Evolutionary conservation across 2,888 invertebrate species (phyloP).

Genomic region (Agonopterix alstromeriana): DNA sequence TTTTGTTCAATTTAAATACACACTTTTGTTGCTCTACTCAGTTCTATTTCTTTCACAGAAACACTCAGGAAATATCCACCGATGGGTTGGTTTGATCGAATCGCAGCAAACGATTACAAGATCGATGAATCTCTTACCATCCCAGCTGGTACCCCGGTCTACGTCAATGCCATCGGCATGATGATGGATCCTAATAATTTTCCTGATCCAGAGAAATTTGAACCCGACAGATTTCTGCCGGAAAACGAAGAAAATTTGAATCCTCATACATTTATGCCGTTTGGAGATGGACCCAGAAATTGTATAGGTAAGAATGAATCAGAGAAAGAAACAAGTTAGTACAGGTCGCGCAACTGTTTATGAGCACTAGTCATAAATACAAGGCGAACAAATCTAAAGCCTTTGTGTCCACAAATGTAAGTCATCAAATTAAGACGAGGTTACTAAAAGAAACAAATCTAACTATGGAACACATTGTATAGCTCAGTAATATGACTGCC

Average conservation of each 20-base stretch:
- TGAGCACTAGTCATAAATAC: too few relatives aligned
- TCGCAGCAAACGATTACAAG: slow-evolving; percentile 26
- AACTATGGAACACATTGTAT: too few relatives aligned
- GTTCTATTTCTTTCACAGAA: slow-evolving; percentile 23
- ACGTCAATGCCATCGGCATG: slow-evolving; percentile 30
- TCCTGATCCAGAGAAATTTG: slow-evolving; percentile 67
- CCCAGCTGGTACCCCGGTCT: slow-evolving; percentile 29
- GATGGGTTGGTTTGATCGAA: slow-evolving; percentile 44
- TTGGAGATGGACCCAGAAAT: slow-evolving; percentile 73
- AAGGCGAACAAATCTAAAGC: too few relatives aligned
- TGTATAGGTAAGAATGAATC: slow-evolving; percentile 63
- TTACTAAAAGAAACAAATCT: too few relatives aligned
- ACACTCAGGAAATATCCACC: slow-evolving; percentile 34
- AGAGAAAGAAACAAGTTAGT: too few relatives aligned
- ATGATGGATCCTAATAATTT: slow-evolving; percentile 60
- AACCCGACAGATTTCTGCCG: slow-evolving; percentile 71
- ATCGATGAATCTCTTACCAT: slow-evolving; percentile 37
- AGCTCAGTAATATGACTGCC: too few relatives aligned
- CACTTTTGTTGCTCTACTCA: too few relatives aligned
- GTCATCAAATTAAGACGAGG: too few relatives aligned
- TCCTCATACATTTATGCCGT: slow-evolving; percentile 53
- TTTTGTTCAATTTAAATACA: too few relatives aligned
- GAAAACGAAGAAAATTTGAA: slow-evolving; percentile 25
- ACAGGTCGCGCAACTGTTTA: too few relatives aligned
- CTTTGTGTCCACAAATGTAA: too few relatives aligned